phyloP scores from a whole-genome alignment of 2,888 invertebrate species.

The Mechanitis mazaeus region DNA sequence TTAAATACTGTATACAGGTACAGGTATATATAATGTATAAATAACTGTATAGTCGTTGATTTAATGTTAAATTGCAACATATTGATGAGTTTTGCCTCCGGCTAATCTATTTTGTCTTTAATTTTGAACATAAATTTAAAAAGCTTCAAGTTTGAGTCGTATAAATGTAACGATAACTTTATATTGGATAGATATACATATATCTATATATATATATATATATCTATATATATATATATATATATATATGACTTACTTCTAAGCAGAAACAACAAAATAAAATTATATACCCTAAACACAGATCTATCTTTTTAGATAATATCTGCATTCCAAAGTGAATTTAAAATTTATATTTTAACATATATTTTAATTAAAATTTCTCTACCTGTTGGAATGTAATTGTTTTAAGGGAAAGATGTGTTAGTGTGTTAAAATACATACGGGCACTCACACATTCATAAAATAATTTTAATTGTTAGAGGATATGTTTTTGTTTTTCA shows the following conservation, averaged over 20 bases:
- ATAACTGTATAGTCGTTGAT: neutral
- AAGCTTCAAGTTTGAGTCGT: constrained; percentile 16
- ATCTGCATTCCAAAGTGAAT: constrained; percentile 1
- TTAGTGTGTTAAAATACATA: too few relatives aligned
- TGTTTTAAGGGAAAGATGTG: too few relatives aligned
- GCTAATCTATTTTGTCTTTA: constrained; percentile 20
- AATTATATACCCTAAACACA: neutral
- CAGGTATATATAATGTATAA: too few relatives aligned
- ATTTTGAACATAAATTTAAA: constrained; percentile 23
- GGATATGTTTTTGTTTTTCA: neutral
- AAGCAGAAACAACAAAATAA: neutral
- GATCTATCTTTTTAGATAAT: constrained; percentile 1
- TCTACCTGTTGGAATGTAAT: neutral
- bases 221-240: too few relatives aligned
- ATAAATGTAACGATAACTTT: constrained; percentile 23
- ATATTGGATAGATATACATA: too few relatives aligned
- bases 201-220: too few relatives aligned
- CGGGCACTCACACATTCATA: too few relatives aligned
- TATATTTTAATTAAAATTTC: neutral
- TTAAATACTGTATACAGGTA: too few relatives aligned
- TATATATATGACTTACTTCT: too few relatives aligned
- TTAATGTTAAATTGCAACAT: constrained; percentile 3
- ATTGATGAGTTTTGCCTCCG: constrained; percentile 13
- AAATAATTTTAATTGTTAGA: neutral
- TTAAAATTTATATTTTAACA: too few relatives aligned